Conservation (phyloP, 2,113 vertebrate genomes). For the Coturnix japonica region DNA sequence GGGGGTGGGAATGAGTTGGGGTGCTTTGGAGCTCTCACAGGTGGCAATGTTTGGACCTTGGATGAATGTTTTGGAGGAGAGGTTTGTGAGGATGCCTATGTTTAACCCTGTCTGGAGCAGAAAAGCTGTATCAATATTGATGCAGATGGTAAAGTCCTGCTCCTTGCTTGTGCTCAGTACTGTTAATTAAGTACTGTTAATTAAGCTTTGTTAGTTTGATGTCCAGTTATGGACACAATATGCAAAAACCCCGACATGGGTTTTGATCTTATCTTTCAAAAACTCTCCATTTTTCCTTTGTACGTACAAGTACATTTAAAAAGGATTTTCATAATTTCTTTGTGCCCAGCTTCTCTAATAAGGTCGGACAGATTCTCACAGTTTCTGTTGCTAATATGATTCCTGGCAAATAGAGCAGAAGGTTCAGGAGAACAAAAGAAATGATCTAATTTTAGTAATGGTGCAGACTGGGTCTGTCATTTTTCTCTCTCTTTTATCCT, state of each 20-base stretch:
- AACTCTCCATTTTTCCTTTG: background rate
- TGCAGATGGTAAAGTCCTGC: background rate
- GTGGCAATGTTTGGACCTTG: background rate
- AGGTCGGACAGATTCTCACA: slow-evolving; percentile 71
- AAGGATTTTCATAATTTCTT: slow-evolving; percentile 60
- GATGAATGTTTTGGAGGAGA: background rate
- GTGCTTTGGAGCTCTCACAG: background rate
- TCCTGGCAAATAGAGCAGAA: slow-evolving; percentile 78
- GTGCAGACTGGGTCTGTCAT: slow-evolving; percentile 56
- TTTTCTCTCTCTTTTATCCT: slow-evolving; percentile 48
- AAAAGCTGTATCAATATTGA: background rate
- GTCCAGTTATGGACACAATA: background rate
- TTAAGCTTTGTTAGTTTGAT: slow-evolving; percentile 24
- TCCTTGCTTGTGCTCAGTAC: background rate
- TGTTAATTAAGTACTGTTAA: slow-evolving; percentile 14
- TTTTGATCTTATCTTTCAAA: slow-evolving; percentile 23
- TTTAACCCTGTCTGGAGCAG: background rate
- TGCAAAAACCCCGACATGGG: background rate
- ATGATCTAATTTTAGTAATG: slow-evolving; percentile 77
- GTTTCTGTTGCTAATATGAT: slow-evolving; percentile 76
- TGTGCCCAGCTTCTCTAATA: slow-evolving; percentile 60
- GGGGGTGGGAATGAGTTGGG: background rate
- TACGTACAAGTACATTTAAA: slow-evolving; percentile 29
- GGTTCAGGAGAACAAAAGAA: slow-evolving; percentile 75
- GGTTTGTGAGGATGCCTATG: background rate